Evolutionary conservation across 53 echinoderm and acorn worm genomes (phyloP).

Genomic region (Paracentrotus lividus): DNA sequence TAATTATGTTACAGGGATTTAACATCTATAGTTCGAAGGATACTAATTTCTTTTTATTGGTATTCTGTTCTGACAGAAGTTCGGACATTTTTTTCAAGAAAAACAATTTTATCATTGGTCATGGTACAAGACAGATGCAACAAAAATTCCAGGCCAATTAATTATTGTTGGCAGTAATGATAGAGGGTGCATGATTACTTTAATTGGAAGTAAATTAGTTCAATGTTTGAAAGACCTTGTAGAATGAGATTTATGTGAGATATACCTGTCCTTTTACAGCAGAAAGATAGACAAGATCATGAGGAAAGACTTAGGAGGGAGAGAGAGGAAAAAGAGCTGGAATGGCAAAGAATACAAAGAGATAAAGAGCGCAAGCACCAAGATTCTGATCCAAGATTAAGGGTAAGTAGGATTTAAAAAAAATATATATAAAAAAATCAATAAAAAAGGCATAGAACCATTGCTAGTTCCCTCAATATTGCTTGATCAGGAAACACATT

Average conservation of each 20-base stretch:
- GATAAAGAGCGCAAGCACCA: constrained; percentile 93
- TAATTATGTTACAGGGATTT: no score
- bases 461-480: background rate
- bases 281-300: constrained; percentile 83
- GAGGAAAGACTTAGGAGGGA: constrained; percentile 89
- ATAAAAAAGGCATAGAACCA: background rate
- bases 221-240: background rate
- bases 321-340: constrained; percentile 95
- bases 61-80: no score
- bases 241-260: background rate
- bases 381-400: constrained; percentile 64
- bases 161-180: background rate
- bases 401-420: constrained; percentile 41
- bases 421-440: background rate
- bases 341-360: constrained; percentile 94
- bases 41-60: no score
- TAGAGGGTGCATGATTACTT: background rate
- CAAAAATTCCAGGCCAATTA: background rate
- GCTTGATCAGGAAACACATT: no score
- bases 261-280: constrained; percentile 37
- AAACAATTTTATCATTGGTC: no score
- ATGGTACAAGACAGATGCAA: background rate
- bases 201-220: background rate
- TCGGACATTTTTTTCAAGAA: no score
- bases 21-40: no score